A percentile compares a stretch with the other conserved stretches of the same genome.
phyloP scores from a whole-genome alignment of 2,797 vertebrate genomes.

The Aselliscus stoliczkanus region DNA sequence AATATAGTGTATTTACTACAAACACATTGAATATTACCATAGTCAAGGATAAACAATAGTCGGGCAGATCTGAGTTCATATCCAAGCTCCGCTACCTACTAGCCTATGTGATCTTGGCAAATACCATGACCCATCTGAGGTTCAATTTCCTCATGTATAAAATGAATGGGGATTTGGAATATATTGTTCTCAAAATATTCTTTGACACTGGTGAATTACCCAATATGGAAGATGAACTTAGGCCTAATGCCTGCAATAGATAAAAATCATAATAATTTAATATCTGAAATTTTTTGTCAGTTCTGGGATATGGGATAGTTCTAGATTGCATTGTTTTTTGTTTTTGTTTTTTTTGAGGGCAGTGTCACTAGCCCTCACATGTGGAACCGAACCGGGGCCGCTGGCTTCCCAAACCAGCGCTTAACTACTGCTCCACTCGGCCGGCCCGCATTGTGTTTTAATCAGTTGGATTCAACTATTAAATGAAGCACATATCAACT shows the following conservation, averaged over 20 bases:
- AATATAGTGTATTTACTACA: not conserved
- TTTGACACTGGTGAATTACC: not conserved
- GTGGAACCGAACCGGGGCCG: too few relatives aligned
- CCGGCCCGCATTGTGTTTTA: not conserved
- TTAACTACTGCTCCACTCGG: too few relatives aligned
- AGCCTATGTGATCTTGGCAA: not conserved
- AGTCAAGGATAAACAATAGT: not conserved
- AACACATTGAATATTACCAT: not conserved
- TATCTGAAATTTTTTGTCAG: not conserved
- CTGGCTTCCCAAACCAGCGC: too few relatives aligned
- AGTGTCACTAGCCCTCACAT: too few relatives aligned
- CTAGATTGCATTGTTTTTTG: not conserved
- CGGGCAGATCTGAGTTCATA: not conserved
- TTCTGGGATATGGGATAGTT: not conserved
- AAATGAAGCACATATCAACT: not conserved
- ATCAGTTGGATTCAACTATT: not conserved
- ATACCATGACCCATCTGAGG: not conserved
- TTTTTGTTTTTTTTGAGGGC: too few relatives aligned
- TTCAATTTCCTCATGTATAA: not conserved
- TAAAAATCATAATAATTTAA: not conserved
- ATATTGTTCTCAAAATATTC: conserved; percentile 3
- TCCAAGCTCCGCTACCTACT: not conserved
- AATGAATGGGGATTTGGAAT: not conserved
- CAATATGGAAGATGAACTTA: not conserved
- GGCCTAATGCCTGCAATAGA: not conserved